Base-by-base conservation (phyloP, 2,797 vertebrate species). In the Bradypus variegatus region DNA sequence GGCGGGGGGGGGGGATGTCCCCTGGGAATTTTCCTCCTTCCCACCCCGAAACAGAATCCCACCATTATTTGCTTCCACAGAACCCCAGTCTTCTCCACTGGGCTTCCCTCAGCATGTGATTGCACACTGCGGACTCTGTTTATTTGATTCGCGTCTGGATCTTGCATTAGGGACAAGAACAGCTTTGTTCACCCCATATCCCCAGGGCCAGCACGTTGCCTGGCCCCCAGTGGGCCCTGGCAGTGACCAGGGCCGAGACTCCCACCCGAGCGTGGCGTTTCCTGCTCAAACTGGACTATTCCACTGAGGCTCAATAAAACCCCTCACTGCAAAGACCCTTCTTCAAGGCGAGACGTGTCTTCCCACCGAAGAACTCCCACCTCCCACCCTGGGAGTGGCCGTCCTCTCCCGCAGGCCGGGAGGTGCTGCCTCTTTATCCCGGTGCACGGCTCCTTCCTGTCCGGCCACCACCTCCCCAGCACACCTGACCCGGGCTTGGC, bases 401-500 rank as follows among this genome's bases (percentile, higher is more conserved):
- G 3, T 33, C 60, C n/a, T 27, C 29, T 16, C 29, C 45, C 33
- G 45, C 21, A 36, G 65, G 55, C 38, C 38, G n/a, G 6, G 38
- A 76, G 18, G 55, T 19, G 9, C 23, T 6, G 13, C n/a, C n/a
- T n/a, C n/a, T n/a, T n/a, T n/a, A n/a, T n/a, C n/a, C n/a, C n/a
- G n/a, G n/a, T n/a, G n/a, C n/a, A n/a, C n/a, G 33, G 62, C n/a
- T 18, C 6, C 27, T 18, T 45, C 18, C 50, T 11, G 1, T 67
- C 78, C 36, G 50, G 77, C 65, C 48, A 62, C 10, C 38, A 29
- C 3, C 1, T 48, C 81, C 29, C 75, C 65, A 8, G 31, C 19
- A 10, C 8, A 13, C 72, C 50, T 84, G 85, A 62, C 94, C 92
- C 21, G 76, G 79, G 41, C 88, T 78, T 69, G 73, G 77, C 60